Conservation (phyloP, 37 sponge, comb jelly and placozoan genomes). For the Aplysina aerophoba region DNA sequence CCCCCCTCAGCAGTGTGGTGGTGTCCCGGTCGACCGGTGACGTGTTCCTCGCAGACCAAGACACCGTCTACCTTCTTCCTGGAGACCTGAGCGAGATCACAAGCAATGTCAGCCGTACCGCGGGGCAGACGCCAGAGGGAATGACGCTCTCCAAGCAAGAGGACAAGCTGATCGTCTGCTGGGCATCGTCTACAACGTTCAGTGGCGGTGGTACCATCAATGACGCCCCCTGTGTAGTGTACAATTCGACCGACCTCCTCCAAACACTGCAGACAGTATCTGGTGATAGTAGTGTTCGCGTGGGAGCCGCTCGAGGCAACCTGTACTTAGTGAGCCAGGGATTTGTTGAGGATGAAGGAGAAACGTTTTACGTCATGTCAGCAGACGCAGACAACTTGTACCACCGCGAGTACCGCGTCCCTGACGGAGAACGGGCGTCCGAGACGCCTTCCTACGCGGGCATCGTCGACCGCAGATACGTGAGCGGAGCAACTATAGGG, state of each 20-base stretch:
- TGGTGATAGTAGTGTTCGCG: not conserved
- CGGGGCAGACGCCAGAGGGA: constrained; percentile 12
- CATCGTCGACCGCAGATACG: not conserved
- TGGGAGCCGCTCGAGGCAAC: not conserved
- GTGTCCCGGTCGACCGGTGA: not conserved
- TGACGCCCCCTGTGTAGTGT: not conserved
- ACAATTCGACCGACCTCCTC: not conserved
- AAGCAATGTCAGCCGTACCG: not conserved
- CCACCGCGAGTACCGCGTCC: constrained; percentile 12
- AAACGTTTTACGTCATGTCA: constrained; percentile 25
- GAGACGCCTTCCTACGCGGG: too few species aligned
- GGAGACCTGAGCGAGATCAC: constrained; percentile 15
- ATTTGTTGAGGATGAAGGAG: not conserved
- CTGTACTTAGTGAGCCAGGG: constrained; percentile 12
- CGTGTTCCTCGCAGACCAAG: constrained; percentile 19
- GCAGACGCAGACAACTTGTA: not conserved
- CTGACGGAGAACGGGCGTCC: not conserved
- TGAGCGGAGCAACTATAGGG: not conserved
- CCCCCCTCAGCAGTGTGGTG: not conserved
- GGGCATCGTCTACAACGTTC: not conserved
- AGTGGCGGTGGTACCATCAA: not conserved
- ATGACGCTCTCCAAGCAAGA: constrained; percentile 10
- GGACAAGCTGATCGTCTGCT: constrained; percentile 7
- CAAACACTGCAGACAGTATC: too few species aligned
- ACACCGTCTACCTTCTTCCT: constrained; percentile 22